These are phyloP conservation scores for Heteronetta atricapilla DNA, from an alignment of 2,113 vertebrate species.

Conservation along the genomic window DNA sequence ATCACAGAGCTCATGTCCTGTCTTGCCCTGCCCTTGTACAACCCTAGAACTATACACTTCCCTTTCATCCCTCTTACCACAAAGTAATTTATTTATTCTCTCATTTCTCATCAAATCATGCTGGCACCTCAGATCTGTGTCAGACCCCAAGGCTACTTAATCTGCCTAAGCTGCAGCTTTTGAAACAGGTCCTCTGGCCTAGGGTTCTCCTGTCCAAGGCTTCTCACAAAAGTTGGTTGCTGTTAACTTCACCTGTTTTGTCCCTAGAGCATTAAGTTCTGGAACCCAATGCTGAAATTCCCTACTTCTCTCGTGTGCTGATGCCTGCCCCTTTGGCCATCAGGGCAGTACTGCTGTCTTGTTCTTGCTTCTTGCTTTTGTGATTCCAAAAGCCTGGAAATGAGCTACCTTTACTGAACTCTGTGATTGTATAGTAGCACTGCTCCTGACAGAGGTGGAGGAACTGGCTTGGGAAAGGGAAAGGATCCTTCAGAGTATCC, in stretches of 20 bases:
- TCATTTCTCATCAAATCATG: neutral
- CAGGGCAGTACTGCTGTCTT: neutral
- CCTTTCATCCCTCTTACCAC: neutral
- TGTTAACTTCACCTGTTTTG: neutral
- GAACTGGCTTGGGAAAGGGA: neutral
- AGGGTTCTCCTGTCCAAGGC: rapidly evolving
- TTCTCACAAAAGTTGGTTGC: neutral
- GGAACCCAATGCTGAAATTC: neutral
- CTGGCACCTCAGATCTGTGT: neutral
- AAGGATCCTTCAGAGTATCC: neutral
- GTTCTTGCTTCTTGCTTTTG: neutral
- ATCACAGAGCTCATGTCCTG: neutral
- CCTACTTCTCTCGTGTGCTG: neutral
- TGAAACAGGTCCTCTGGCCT: neutral
- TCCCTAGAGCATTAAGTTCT: neutral
- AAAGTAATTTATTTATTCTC: neutral
- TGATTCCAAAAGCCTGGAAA: neutral
- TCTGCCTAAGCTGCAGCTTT: neutral
- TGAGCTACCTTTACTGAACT: neutral
- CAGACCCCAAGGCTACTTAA: neutral
- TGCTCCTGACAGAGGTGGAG: neutral
- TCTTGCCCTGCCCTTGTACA: neutral
- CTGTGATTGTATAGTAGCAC: neutral
- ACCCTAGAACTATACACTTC: neutral
- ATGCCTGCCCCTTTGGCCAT: neutral